Evolutionary conservation across 1,140 invertebrate species (phyloP).

Genomic region (Asbolus verrucosus): DNA sequence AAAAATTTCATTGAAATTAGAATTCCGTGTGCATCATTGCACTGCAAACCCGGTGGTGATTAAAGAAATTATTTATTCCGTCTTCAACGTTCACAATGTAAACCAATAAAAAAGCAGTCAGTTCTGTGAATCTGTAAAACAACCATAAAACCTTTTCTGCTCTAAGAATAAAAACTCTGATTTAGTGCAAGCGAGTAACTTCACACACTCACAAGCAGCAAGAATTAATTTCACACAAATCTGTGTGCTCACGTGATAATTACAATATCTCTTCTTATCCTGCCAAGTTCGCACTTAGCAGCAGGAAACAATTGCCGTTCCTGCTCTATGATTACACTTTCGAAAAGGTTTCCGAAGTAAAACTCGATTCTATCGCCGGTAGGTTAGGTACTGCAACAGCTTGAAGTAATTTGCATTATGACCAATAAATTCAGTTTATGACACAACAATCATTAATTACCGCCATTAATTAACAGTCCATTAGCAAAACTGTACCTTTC

Average conservation of each 20-base stretch:
- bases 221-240: neutral
- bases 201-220: no score
- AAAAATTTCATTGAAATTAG: no score
- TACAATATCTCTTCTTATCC: neutral
- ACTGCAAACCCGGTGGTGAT: no score
- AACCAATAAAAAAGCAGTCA: no score
- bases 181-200: no score
- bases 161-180: no score
- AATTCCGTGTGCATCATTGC: no score
- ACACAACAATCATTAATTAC: conserved; percentile 24
- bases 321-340: conserved; percentile 7
- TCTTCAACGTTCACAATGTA: no score
- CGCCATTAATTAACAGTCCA: conserved; percentile 34
- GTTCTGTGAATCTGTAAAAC: no score
- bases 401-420: conserved; percentile 32
- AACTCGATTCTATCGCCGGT: conserved; percentile 10
- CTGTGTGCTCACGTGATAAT: conserved; percentile 6
- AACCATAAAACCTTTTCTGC: no score
- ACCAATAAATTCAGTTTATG: conserved; percentile 34
- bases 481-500: conserved; percentile 35
- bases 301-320: conserved; percentile 16
- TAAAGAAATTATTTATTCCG: no score
- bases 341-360: conserved; percentile 1
- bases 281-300: conserved; percentile 15
- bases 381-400: conserved; percentile 5